Base-by-base conservation (phyloP, 1,140 invertebrate genomes). In the Bradynema listronoti region DNA sequence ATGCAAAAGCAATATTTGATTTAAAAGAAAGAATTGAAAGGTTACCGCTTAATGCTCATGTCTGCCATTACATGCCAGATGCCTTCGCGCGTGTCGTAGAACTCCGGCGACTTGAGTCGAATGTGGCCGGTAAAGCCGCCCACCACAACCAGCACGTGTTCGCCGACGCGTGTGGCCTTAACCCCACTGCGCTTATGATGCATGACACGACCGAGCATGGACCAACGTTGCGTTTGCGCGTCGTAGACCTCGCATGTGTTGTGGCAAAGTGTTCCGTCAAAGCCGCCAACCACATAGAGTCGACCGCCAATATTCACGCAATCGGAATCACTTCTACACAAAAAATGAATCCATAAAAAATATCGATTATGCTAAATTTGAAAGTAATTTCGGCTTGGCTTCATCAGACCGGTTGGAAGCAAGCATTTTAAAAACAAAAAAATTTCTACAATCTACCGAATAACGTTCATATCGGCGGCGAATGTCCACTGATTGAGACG, bases 231-330 rank as follows among this genome's bases (percentile, higher is more conserved):
- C n/a, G 6, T 9, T 7, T 29, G 25, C 7, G 61, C 14, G 41
- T 66, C 63, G 27, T 63, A 63, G 25, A 68, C 51, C 43, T 63
- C 61, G 29, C 41, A 6, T 4, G 63, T 32, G n/a, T 43, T 19
- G 29, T 66, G 61, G 29, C 34, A 46, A 9, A 30, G n/a, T 14
- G 22, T 19, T 14, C 61, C 61, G 39, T 63, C 61, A 39, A 63
- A 63, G n/a, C 61, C 61, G 34, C 61, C 61, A 34, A 65, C 22
- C 30, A 65, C 61, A 43, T 66, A 63, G 9, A 54, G 27, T 16
- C 19, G 9, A 9, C 27, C 45, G 30, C 33, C 16, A 11, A 64
- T 11, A 5, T 6, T 19, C 14, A 64, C 32, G 6, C 30, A 54
- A 47, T 47, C 7, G 7, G 19, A 19, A 29, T 47, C 45, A 29